phyloP scores from a whole-genome alignment of 2,113 vertebrate genomes.

The Casuarius casuarius region DNA sequence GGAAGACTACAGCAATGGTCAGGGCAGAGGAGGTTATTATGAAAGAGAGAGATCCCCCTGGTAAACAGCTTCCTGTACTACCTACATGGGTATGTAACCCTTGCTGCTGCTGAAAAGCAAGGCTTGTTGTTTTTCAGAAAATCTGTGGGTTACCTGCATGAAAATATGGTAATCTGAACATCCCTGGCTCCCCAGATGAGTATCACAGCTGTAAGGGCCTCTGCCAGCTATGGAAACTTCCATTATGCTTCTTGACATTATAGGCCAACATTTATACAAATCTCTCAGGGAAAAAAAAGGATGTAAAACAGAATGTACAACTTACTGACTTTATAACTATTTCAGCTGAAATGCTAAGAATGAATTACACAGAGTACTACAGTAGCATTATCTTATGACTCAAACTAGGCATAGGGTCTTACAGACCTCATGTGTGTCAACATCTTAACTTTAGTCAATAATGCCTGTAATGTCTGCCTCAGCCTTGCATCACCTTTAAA shows the following conservation, averaged over 20 bases:
- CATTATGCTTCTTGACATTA: background rate
- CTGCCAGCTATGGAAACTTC: conserved; percentile 47
- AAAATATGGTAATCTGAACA: conserved; percentile 30
- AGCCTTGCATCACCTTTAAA: background rate
- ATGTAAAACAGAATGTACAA: background rate
- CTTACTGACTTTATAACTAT: conserved; percentile 18
- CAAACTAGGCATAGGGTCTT: background rate
- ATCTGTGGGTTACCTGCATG: background rate
- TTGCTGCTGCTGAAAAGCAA: background rate
- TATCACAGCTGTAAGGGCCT: conserved; percentile 32
- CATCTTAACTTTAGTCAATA: background rate
- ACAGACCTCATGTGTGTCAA: background rate
- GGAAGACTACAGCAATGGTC: background rate
- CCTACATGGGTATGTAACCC: background rate
- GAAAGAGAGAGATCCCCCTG: background rate
- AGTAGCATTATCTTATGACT: background rate
- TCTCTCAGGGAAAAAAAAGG: background rate
- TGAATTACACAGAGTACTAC: background rate
- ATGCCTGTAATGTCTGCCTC: background rate
- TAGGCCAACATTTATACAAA: conserved; percentile 31
- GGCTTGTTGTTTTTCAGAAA: background rate
- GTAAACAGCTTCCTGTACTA: background rate
- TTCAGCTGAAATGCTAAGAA: conserved; percentile 37
- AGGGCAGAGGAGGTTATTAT: background rate
- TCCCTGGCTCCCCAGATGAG: background rate